These are phyloP conservation scores for Enoplosus armatus DNA, from an alignment of 2,797 vertebrate species.

Conservation along the genomic window DNA sequence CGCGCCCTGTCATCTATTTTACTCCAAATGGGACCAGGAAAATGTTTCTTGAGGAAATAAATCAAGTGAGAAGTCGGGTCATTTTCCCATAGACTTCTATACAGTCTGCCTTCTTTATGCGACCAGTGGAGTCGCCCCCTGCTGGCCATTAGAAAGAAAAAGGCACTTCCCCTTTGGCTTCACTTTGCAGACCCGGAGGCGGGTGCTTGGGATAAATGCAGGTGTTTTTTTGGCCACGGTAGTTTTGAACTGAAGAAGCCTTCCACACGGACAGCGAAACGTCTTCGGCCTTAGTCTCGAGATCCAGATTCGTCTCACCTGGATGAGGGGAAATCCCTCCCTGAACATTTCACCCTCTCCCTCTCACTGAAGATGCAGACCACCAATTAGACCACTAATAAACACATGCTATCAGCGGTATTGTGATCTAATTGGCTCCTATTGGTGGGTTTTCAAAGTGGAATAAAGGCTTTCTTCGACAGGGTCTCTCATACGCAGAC, in stretches of 20 bases:
- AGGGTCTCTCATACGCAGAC: not conserved
- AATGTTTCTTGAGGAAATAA: too few relatives aligned
- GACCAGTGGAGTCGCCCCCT: too few relatives aligned
- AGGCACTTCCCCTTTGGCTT: too few relatives aligned
- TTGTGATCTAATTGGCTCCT: constrained; percentile 54
- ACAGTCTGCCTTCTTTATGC: too few relatives aligned
- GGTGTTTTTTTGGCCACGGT: not conserved
- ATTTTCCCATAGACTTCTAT: too few relatives aligned
- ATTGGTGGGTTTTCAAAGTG: constrained; percentile 36
- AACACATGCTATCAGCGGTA: constrained; percentile 37
- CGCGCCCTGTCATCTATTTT: too few relatives aligned
- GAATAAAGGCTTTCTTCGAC: constrained; percentile 38
- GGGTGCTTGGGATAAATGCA: not conserved
- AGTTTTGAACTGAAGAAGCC: not conserved
- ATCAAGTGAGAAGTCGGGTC: too few relatives aligned
- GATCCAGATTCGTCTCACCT: not conserved
- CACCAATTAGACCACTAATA: constrained; percentile 23
- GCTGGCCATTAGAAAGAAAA: too few relatives aligned
- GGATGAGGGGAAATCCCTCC: not conserved
- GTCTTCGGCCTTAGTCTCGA: not conserved
- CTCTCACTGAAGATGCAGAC: not conserved
- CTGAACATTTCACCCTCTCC: not conserved
- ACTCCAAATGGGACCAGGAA: too few relatives aligned
- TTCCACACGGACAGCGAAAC: not conserved
- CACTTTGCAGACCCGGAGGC: too few relatives aligned